A percentile compares a stretch with the other conserved stretches of the same genome.
These are phyloP conservation scores for Hemaris fuciformis DNA, from an alignment of 2,888 invertebrate genomes.

Conservation along the genomic window DNA sequence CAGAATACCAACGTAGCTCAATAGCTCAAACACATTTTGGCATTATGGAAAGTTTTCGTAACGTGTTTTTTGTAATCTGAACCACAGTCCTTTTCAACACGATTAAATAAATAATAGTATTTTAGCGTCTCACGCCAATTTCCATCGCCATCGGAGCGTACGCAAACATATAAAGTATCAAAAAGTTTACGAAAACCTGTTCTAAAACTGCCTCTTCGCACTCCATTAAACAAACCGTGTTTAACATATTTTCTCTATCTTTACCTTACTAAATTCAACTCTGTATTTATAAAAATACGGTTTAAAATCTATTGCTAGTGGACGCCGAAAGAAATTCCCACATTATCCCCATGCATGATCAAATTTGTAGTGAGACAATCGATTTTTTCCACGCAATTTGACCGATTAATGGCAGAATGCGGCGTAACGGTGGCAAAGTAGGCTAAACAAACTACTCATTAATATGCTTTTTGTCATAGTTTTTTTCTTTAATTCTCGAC, in stretches of 20 bases:
- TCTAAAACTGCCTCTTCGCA: conserved; percentile 5
- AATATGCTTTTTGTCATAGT: not conserved
- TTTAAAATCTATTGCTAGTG: not conserved
- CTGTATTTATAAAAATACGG: not conserved
- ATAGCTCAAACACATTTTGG: no score
- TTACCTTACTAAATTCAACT: not conserved
- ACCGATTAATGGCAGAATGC: not conserved
- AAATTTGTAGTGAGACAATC: conserved; percentile 27
- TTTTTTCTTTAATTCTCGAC: not conserved
- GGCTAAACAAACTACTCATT: not conserved
- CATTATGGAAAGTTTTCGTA: no score
- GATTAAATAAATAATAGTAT: not conserved
- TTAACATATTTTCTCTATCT: not conserved
- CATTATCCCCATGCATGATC: conserved; percentile 25
- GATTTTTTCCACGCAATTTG: conserved; percentile 26
- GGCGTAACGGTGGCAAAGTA: not conserved
- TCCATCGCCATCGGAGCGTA: not conserved
- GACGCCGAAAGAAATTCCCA: conserved; percentile 13
- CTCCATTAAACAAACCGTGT: conserved; percentile 1
- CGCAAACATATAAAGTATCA: not conserved
- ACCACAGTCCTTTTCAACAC: not conserved
- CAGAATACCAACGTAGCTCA: no score
- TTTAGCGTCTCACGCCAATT: not conserved
- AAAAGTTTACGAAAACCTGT: not conserved
- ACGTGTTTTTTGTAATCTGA: no score